These are phyloP conservation scores for Montipora capricornis DNA, from an alignment of 64 coral and sea anemone species.

Conservation along the genomic window DNA sequence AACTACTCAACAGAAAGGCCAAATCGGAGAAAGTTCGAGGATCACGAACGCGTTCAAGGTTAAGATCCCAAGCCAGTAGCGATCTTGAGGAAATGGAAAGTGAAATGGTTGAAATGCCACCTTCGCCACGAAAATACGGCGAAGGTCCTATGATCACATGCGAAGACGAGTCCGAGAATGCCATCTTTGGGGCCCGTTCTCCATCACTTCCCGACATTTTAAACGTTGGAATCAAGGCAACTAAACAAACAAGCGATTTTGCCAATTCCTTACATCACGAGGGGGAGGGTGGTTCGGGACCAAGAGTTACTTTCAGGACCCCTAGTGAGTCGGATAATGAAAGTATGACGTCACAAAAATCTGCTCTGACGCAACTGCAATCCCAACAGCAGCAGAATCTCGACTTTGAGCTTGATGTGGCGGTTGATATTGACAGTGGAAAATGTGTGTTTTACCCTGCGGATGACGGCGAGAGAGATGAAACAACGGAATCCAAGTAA, in stretches of 20 bases:
- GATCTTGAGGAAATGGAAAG: slow-evolving; percentile 51
- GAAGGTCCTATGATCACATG: slow-evolving; percentile 8
- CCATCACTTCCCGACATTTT: slow-evolving; percentile 33
- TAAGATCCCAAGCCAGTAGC: slow-evolving; percentile 27
- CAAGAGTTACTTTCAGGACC: slow-evolving; percentile 85
- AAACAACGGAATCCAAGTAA: slow-evolving; percentile 67
- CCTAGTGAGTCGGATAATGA: slow-evolving; percentile 71
- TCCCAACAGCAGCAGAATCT: slow-evolving; percentile 58
- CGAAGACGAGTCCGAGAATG: slow-evolving; percentile 6
- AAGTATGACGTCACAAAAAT: slow-evolving; percentile 40
- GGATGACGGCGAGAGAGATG: slow-evolving; percentile 68
- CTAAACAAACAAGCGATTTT: background rate
- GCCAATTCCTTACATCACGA: slow-evolving; percentile 5
- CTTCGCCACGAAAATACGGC: background rate
- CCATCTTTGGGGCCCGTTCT: slow-evolving; percentile 18
- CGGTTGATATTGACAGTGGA: slow-evolving; percentile 92
- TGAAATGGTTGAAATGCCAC: slow-evolving; percentile 41
- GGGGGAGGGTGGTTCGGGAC: background rate
- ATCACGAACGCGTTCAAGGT: slow-evolving; percentile 69
- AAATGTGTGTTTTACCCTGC: slow-evolving; percentile 91
- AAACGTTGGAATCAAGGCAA: slow-evolving; percentile 1
- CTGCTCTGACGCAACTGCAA: slow-evolving; percentile 30
- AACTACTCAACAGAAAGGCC: slow-evolving; percentile 35
- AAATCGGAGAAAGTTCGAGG: slow-evolving; percentile 73
- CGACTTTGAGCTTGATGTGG: slow-evolving; percentile 95